Percentiles rank a stretch among this genome's conserved stretches.
phyloP scores from a whole-genome alignment of 2,888 invertebrate species.

The Acrobasis consociella region DNA sequence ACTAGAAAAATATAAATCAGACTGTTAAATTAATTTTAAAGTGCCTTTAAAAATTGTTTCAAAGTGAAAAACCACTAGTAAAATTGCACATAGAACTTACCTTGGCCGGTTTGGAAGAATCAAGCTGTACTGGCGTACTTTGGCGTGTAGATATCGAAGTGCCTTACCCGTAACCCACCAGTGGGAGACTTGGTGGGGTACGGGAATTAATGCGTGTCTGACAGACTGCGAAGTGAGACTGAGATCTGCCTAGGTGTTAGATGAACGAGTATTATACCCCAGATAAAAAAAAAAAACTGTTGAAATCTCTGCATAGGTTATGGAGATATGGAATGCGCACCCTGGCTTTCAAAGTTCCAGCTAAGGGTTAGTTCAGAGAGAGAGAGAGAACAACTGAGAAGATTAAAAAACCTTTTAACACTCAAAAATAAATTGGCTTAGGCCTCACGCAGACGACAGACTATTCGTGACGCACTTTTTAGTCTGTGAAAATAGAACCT shows the following conservation, averaged over 20 bases:
- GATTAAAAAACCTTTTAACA: no score
- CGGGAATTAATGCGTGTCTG: background rate
- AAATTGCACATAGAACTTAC: slow-evolving; percentile 27
- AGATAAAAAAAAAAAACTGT: background rate
- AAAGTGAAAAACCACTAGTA: background rate
- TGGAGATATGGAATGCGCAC: no score
- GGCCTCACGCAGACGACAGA: no score
- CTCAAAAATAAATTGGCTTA: no score
- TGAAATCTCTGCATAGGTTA: no score
- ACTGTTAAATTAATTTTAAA: background rate
- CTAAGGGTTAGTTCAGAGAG: no score
- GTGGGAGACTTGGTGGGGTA: background rate
- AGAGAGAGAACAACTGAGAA: no score
- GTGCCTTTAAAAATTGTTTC: background rate
- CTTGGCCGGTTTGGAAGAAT: slow-evolving; percentile 22
- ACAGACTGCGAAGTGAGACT: slow-evolving; percentile 2
- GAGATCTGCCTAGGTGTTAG: slow-evolving; percentile 27
- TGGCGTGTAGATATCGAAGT: slow-evolving; percentile 15
- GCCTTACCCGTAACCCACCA: no score
- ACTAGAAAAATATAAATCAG: no score
- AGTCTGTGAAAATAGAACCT: no score
- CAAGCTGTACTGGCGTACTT: slow-evolving; percentile 29
- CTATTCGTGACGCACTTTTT: no score
- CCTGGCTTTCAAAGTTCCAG: no score
- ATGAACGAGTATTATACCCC: slow-evolving; percentile 18